phyloP scores from a whole-genome alignment of 1,140 invertebrate genomes.

The Drosophila obscura region DNA sequence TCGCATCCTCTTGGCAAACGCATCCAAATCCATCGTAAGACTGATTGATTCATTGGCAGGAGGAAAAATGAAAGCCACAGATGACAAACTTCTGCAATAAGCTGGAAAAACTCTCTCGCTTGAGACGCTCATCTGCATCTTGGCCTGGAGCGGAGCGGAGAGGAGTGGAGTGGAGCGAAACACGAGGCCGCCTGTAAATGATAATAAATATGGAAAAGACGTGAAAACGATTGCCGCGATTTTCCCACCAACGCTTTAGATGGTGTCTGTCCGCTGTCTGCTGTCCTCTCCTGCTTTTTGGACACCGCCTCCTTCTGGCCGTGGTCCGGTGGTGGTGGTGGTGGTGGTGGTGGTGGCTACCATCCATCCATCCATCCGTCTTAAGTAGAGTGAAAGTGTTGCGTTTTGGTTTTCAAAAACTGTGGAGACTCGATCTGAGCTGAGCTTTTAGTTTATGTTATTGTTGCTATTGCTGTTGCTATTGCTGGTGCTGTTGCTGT shows the following conservation, averaged over 20 bases:
- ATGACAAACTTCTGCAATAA: constrained; percentile 48
- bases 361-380: constrained; percentile 52
- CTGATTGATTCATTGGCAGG: constrained; percentile 43
- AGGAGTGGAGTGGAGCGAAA: constrained; percentile 21
- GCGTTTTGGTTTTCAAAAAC: constrained; percentile 71
- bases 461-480: constrained; percentile 47
- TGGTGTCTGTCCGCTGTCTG: constrained; percentile 54
- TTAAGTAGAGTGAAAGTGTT: constrained; percentile 83
- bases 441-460: constrained; percentile 65
- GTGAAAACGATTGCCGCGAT: constrained; percentile 68
- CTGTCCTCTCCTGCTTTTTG: neutral
- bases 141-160: constrained; percentile 9
- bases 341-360: constrained; percentile 1
- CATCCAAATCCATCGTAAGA: neutral
- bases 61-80: constrained; percentile 37
- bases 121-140: constrained; percentile 41
- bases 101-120: constrained; percentile 26
- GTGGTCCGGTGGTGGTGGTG: constrained; percentile 10
- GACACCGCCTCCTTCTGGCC: constrained; percentile 19
- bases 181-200: constrained; percentile 42
- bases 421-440: constrained; percentile 39
- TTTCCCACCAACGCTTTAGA: constrained; percentile 76
- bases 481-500: constrained; percentile 23
- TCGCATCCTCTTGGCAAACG: neutral
- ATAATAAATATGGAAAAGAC: constrained; percentile 61